phyloP scores from a whole-genome alignment of 2,888 invertebrate species.

The Elysia crispata region DNA sequence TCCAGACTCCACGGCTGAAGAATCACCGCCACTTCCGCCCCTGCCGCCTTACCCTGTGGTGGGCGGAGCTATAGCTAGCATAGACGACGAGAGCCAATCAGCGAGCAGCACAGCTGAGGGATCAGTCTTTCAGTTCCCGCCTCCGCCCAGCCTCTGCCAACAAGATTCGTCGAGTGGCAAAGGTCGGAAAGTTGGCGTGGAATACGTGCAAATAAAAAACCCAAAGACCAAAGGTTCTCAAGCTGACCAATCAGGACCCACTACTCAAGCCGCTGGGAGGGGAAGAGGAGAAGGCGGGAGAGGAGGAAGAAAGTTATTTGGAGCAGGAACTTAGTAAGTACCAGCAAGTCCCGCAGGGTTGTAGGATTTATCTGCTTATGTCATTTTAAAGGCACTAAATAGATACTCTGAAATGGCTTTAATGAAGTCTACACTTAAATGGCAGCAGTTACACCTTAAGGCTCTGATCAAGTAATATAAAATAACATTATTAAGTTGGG shows the following conservation, averaged over 20 bases:
- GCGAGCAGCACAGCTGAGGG: neutral
- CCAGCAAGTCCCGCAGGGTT: too few relatives aligned
- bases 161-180: conserved; percentile 17
- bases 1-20: conserved; percentile 42
- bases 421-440: too few relatives aligned
- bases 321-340: too few relatives aligned
- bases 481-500: too few relatives aligned
- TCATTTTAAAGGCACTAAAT: too few relatives aligned
- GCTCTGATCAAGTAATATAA: too few relatives aligned
- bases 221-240: neutral
- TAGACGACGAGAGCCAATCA: too few relatives aligned
- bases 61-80: neutral
- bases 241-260: neutral
- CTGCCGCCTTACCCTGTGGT: conserved; percentile 51
- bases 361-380: too few relatives aligned
- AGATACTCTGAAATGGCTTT: too few relatives aligned
- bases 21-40: conserved; percentile 43
- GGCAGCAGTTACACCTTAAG: too few relatives aligned
- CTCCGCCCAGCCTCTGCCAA: conserved; percentile 50
- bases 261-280: neutral
- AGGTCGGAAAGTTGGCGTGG: neutral
- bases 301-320: neutral
- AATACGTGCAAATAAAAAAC: conserved; percentile 6
- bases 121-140: conserved; percentile 53
- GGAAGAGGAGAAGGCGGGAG: conserved; percentile 21